These are phyloP conservation scores for Nixonia krombeini DNA, from an alignment of 1,140 invertebrate genomes.

Conservation along the genomic window DNA sequence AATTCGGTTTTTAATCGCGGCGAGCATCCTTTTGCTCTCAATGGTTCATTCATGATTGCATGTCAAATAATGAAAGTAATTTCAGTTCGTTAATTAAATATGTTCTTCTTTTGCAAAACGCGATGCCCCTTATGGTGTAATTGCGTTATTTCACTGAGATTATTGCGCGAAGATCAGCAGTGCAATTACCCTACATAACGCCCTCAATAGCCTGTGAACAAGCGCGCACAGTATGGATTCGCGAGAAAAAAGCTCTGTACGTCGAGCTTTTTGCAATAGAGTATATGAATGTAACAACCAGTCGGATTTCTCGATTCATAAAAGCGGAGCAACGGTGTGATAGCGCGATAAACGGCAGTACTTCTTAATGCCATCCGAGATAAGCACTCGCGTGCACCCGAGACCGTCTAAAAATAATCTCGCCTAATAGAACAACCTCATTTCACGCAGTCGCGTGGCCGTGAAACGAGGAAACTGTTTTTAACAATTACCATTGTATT, in stretches of 20 bases:
- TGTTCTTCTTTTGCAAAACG: background rate
- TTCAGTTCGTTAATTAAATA: too few relatives aligned
- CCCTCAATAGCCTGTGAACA: too few relatives aligned
- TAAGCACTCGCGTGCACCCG: conserved; percentile 43
- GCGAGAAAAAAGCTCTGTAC: too few relatives aligned
- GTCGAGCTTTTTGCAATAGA: too few relatives aligned
- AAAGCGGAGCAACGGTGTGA: conserved; percentile 20
- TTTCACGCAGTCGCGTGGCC: conserved; percentile 33
- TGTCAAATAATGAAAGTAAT: too few relatives aligned
- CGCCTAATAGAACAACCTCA: conserved; percentile 40
- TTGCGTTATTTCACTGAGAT: background rate
- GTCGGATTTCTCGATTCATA: background rate
- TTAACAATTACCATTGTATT: conserved; percentile 39
- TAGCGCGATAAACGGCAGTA: conserved; percentile 35
- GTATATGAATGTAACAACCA: too few relatives aligned
- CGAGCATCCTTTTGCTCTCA: too few relatives aligned
- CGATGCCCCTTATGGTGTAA: background rate
- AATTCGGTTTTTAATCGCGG: too few relatives aligned
- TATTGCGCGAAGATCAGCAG: background rate
- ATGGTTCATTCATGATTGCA: too few relatives aligned
- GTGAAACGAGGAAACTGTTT: conserved; percentile 37
- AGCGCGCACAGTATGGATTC: too few relatives aligned
- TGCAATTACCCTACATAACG: background rate
- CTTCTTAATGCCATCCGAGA: conserved; percentile 27
- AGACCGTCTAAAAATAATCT: conserved; percentile 37